These are phyloP conservation scores for Drosophila nigrodunni DNA, from an alignment of 1,140 invertebrate species.

Conservation along the genomic window DNA sequence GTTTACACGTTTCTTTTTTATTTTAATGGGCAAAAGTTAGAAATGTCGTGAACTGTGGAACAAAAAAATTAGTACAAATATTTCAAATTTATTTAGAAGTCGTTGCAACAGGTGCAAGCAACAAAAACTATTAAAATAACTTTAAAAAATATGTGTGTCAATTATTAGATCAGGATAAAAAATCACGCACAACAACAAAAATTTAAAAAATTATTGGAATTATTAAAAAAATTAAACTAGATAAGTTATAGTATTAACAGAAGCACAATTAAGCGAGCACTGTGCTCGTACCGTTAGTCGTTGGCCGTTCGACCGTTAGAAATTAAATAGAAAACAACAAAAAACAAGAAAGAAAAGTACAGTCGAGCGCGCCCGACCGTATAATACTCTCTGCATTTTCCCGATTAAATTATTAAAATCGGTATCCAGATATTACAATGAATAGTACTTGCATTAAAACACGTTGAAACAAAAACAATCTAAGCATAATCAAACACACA, in stretches of 20 bases:
- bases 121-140: not conserved
- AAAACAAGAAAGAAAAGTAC: no score
- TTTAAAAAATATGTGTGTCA: slow-evolving; percentile 8
- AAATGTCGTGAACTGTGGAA: slow-evolving; percentile 21
- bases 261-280: slow-evolving; percentile 37
- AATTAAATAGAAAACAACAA: slow-evolving; percentile 10
- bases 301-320: slow-evolving; percentile 16
- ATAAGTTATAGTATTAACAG: not conserved
- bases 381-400: no score
- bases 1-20: slow-evolving; percentile 8
- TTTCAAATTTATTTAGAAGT: not conserved
- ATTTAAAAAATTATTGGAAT: slow-evolving; percentile 10
- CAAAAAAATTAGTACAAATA: slow-evolving; percentile 10
- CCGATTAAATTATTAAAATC: no score
- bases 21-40: slow-evolving; percentile 36
- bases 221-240: not conserved
- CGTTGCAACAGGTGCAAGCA: not conserved
- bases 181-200: slow-evolving; percentile 21
- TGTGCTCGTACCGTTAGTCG: slow-evolving; percentile 40
- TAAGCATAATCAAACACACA: no score
- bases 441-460: no score
- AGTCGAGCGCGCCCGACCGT: no score
- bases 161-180: not conserved
- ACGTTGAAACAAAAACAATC: no score
- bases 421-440: no score